A percentile compares a stretch with the other conserved stretches of the same genome.
Conservation (phyloP, 2,888 invertebrate species). For the Penaeus monodon region DNA sequence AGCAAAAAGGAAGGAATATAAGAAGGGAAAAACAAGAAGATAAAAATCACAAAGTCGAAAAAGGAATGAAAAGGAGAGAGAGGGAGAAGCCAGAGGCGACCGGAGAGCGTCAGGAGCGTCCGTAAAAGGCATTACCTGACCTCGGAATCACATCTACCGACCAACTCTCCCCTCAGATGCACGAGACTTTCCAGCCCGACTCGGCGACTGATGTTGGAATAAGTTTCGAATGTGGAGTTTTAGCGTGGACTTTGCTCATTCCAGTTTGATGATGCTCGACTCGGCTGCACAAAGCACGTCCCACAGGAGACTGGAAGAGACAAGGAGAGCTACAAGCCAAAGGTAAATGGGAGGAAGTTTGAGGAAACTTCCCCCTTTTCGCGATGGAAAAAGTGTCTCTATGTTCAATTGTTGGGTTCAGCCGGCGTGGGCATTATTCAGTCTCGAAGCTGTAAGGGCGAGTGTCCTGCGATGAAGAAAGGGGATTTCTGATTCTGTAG, state of each 20-base stretch:
- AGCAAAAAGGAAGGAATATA: not conserved
- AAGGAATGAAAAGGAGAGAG: not conserved
- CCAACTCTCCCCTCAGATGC: constrained; percentile 5
- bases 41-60: not conserved
- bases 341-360: constrained; percentile 23
- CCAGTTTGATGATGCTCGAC: constrained; percentile 24
- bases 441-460: too few species aligned
- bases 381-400: constrained; percentile 31
- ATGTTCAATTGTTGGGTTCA: constrained; percentile 19
- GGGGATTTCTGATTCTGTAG: too few species aligned
- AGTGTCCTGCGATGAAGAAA: too few species aligned
- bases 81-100: not conserved
- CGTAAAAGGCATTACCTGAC: not conserved
- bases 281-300: constrained; percentile 12
- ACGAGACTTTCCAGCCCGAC: not conserved
- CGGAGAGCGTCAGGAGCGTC: not conserved
- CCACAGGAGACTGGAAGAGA: constrained; percentile 6
- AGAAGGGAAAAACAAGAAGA: not conserved
- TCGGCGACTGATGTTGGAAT: constrained; percentile 23
- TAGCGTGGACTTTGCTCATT: constrained; percentile 29
- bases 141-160: constrained; percentile 2
- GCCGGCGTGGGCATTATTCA: not conserved
- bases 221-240: constrained; percentile 20
- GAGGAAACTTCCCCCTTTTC: constrained; percentile 13
- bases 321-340: not conserved